Conservation (phyloP, 2,888 invertebrate genomes). For the Malthinus flaveolus region DNA sequence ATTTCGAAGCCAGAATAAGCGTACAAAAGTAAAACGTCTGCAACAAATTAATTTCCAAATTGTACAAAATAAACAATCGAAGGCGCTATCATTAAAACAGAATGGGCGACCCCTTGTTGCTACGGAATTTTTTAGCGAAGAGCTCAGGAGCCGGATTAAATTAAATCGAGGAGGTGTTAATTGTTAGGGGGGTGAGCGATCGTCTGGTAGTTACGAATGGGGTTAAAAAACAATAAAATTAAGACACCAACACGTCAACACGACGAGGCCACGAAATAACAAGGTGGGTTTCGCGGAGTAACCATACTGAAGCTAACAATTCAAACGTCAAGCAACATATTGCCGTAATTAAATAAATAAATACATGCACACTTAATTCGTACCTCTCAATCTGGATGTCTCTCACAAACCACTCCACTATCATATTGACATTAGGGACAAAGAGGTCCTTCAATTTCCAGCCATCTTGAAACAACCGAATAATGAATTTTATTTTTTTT, state of each 20-base stretch:
- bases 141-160: no score
- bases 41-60: conserved; percentile 15
- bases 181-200: neutral
- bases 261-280: conserved; percentile 45
- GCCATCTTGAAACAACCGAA: conserved; percentile 63
- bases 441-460: conserved; percentile 72
- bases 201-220: conserved; percentile 4
- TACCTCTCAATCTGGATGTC: conserved; percentile 68
- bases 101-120: conserved; percentile 12
- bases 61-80: neutral
- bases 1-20: neutral
- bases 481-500: conserved; percentile 41
- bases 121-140: conserved; percentile 15
- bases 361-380: conserved; percentile 30
- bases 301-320: conserved; percentile 18
- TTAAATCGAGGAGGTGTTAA: no score
- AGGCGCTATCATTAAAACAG: neutral
- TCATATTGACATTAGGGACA: conserved; percentile 71
- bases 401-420: conserved; percentile 66
- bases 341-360: neutral
- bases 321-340: conserved; percentile 42
- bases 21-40: no score
- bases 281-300: conserved; percentile 37
- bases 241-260: conserved; percentile 35
- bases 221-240: conserved; percentile 36